Evolutionary conservation across 2,113 vertebrate genomes (phyloP).

Genomic region (human): DNA sequence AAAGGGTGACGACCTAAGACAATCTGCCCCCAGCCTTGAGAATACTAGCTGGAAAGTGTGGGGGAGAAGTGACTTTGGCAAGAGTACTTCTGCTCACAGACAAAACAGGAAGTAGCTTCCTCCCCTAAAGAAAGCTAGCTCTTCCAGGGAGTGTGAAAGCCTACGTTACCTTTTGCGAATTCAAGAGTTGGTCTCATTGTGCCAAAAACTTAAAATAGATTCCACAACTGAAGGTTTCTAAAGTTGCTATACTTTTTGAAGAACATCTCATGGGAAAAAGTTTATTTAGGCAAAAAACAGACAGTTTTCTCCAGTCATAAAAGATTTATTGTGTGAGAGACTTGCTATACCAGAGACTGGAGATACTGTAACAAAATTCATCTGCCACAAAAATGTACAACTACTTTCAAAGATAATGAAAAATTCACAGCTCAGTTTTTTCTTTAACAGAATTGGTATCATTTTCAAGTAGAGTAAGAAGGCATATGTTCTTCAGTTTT

Average conservation of each 20-base stretch:
- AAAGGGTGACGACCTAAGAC: background rate
- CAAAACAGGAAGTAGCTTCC: background rate
- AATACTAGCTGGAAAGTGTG: background rate
- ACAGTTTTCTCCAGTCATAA: constrained; percentile 58
- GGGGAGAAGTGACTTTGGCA: fast-evolving
- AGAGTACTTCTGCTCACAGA: background rate
- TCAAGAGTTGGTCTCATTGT: background rate
- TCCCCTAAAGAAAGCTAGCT: background rate
- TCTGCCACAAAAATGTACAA: constrained; percentile 57
- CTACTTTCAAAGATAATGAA: constrained; percentile 64
- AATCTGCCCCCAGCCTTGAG: background rate
- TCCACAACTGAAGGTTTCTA: background rate
- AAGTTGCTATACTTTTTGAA: constrained; percentile 50
- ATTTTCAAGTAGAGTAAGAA: constrained; percentile 49
- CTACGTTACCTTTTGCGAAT: background rate
- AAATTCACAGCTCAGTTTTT: constrained; percentile 57
- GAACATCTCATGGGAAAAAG: constrained; percentile 23
- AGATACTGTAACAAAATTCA: constrained; percentile 49
- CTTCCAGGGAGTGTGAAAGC: too few species aligned
- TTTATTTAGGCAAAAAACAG: constrained; percentile 58
- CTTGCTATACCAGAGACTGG: constrained; percentile 57
- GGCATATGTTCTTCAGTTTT: constrained; percentile 30
- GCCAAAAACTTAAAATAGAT: constrained; percentile 4
- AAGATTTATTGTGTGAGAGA: constrained; percentile 64
- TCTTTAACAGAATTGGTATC: background rate